Conservation (phyloP, 2,113 vertebrate genomes). For the Cyanistes caeruleus region DNA sequence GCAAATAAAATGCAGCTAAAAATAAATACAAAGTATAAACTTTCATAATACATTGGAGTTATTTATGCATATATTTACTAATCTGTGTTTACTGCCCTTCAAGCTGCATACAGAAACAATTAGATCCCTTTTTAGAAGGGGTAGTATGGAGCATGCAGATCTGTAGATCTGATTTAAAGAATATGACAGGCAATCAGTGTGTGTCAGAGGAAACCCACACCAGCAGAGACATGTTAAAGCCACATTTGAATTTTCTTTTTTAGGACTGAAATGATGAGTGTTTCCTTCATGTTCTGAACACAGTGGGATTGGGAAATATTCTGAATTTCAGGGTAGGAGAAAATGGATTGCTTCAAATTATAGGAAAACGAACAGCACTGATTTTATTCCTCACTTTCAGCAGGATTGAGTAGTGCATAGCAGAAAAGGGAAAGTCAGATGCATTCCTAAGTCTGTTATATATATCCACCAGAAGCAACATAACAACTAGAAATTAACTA, state of each 20-base stretch:
- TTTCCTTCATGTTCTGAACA: not conserved
- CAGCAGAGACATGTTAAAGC: not conserved
- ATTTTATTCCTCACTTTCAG: not conserved
- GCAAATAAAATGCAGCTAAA: not conserved
- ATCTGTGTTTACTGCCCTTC: not conserved
- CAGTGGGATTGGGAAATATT: not conserved
- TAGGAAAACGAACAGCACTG: not conserved
- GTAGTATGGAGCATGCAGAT: not conserved
- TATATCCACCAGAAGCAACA: not conserved
- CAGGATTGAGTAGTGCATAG: not conserved
- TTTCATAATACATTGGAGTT: not conserved
- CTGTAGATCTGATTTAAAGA: slow-evolving; percentile 45
- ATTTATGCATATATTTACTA: not conserved
- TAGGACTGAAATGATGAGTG: not conserved
- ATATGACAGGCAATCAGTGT: slow-evolving; percentile 7
- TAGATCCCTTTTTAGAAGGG: not conserved
- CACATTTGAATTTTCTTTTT: slow-evolving; percentile 7
- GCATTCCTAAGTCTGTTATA: not conserved
- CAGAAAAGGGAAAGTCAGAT: not conserved
- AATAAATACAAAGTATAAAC: not conserved
- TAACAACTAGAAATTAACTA: not conserved
- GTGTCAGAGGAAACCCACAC: slow-evolving; percentile 34
- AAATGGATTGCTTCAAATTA: not conserved
- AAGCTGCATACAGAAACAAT: slow-evolving; percentile 18
- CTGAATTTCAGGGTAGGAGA: not conserved